phyloP scores from a whole-genome alignment of 2,888 invertebrate species.

The Heteromurus nitidus region DNA sequence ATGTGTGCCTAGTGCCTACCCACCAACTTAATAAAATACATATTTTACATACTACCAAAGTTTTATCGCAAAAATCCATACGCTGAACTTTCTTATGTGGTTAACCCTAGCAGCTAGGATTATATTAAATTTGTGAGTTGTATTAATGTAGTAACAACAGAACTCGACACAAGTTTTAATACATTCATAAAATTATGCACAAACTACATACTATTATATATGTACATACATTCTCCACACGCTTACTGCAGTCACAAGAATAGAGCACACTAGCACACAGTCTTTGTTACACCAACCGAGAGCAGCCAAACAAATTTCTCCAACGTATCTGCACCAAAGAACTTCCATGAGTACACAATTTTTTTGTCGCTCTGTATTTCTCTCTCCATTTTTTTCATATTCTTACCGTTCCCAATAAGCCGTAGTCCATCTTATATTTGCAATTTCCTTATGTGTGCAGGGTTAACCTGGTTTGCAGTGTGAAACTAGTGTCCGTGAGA shows the following conservation, averaged over 20 bases:
- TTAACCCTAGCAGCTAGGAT: too few species aligned
- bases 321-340: slow-evolving; percentile 35
- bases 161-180: neutral
- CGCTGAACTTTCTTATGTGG: too few species aligned
- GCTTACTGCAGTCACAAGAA: neutral
- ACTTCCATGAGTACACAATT: slow-evolving; percentile 44
- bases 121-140: neutral
- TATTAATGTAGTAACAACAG: too few species aligned
- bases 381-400: slow-evolving; percentile 15
- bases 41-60: neutral
- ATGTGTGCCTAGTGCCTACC: too few species aligned
- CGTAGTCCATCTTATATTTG: slow-evolving; percentile 53
- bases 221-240: neutral
- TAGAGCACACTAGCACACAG: slow-evolving; percentile 8
- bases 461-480: slow-evolving; percentile 63
- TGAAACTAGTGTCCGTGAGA: slow-evolving; percentile 60
- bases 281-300: slow-evolving; percentile 42
- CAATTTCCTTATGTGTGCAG: slow-evolving; percentile 57
- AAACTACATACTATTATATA: neutral
- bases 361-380: slow-evolving; percentile 38
- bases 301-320: slow-evolving; percentile 51
- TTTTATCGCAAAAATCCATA: slow-evolving; percentile 1
- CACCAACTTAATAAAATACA: neutral
- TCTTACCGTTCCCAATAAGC: slow-evolving; percentile 14
- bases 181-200: neutral